Conservation (phyloP, 2,113 vertebrate species). For the Gnathonemus longibarbis region DNA sequence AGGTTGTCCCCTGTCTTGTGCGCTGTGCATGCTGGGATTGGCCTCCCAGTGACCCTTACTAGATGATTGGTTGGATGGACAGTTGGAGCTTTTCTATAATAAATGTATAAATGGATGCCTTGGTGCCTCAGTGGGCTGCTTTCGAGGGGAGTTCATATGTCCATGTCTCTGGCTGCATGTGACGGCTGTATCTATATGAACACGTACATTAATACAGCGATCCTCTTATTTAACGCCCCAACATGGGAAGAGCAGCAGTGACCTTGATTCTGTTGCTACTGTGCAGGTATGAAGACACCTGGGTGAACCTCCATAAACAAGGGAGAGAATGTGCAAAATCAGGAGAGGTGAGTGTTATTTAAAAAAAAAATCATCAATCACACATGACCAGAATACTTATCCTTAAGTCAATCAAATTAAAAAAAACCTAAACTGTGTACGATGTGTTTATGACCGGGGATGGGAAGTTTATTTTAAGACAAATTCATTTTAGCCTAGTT, state of each 20-base stretch:
- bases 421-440: background rate
- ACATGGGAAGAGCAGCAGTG: background rate
- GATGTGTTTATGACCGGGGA: background rate
- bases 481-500: background rate
- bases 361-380: background rate
- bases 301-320: constrained; percentile 75
- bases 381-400: background rate
- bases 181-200: background rate
- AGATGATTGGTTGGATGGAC: background rate
- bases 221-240: background rate
- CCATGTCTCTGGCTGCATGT: background rate
- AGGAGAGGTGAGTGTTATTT: constrained; percentile 63
- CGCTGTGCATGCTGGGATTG: background rate
- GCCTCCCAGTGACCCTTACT: background rate
- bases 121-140: background rate
- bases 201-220: background rate
- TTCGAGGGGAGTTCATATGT: background rate
- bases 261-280: background rate
- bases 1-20: background rate
- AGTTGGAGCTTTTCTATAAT: background rate
- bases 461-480: background rate
- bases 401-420: background rate
- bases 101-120: background rate
- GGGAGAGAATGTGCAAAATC: constrained; percentile 71
- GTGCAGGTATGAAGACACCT: constrained; percentile 76